Evolutionary conservation across 2,113 vertebrate species (phyloP), one percentile per base, ranked within the genome.

Genomic region (Argyrosomus japonicus): DNA sequence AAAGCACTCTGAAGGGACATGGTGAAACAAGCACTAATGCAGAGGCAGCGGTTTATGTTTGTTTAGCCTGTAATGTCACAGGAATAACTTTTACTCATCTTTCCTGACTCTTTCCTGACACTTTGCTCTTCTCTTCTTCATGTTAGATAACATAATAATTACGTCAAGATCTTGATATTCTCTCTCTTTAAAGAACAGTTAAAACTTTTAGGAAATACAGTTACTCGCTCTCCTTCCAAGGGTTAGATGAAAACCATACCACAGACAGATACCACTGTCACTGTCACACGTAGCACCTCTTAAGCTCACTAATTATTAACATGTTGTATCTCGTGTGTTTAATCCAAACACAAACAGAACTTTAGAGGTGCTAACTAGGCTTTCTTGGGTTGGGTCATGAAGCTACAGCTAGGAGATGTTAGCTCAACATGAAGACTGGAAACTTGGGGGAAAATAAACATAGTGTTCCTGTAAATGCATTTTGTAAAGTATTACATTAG

Each of bases 21-120:
- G 62, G 43, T 40, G 61, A 57, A 67, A 73, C 32, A 54, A 48
- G 73, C 51, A 47, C 7, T 23, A 74, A 80, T 45, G 27, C 50
- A 64, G 51, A 64, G 19, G 58, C 56, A 77, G 73, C 3, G 48
- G 23, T 32, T 62, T 45, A 0, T 17, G n/a, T 54, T 48, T 17
- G 68, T 62, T 17, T 68, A 23, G 15, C 25, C 25, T 43, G 32
- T 32, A n/a, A 57, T 53, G 4, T 53, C 23, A 68, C 68, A 36
- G 50, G 10, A 73, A 72, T 23, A 15, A 15, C 32, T 4, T 12
- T 47, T 25, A 56, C 6, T 23, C 45, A 5, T 12, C 45, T 69
- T 18, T 63, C 17, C 40, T 17, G n/a, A 58, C 15, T 61, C 2
- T n/a, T 2, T n/a, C 18, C 13, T n/a, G 56, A 4, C 67, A 17